phyloP scores from a whole-genome alignment of 2,888 invertebrate genomes.

The Rhingia rostrata region DNA sequence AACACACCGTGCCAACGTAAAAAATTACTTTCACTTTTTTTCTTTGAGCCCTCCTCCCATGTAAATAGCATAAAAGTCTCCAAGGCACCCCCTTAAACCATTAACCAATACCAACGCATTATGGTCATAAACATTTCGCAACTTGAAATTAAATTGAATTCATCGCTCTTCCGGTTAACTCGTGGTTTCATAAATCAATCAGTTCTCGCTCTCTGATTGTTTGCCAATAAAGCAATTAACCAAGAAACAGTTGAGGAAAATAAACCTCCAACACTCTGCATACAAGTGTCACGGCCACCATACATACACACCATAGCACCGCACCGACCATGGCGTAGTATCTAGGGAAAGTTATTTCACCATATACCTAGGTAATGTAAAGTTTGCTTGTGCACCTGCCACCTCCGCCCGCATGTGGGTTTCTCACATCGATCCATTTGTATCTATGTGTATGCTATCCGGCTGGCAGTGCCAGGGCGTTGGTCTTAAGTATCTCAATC shows the following conservation, averaged over 20 bases:
- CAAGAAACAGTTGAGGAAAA: constrained; percentile 27
- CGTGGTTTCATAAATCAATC: constrained; percentile 23
- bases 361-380: constrained; percentile 13
- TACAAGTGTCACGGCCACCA: neutral
- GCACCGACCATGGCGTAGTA: neutral
- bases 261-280: constrained; percentile 8
- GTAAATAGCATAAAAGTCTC: too few species aligned
- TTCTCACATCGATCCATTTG: constrained; percentile 28
- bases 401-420: constrained; percentile 6
- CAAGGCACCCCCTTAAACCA: too few species aligned
- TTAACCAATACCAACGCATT: neutral
- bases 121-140: neutral
- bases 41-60: too few species aligned
- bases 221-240: constrained; percentile 41
- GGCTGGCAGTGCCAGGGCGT: constrained; percentile 25
- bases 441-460: constrained; percentile 18
- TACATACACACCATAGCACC: neutral
- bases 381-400: constrained; percentile 34
- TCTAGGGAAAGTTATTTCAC: constrained; percentile 47
- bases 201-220: constrained; percentile 15
- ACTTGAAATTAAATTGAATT: constrained; percentile 16
- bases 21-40: too few species aligned
- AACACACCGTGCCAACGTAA: too few species aligned
- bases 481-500: constrained; percentile 35
- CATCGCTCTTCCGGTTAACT: constrained; percentile 24